Percentiles rank a stretch among this genome's conserved stretches.
Conservation (phyloP, 2,113 vertebrate genomes). For the Dolichallabes microphthalmus region DNA sequence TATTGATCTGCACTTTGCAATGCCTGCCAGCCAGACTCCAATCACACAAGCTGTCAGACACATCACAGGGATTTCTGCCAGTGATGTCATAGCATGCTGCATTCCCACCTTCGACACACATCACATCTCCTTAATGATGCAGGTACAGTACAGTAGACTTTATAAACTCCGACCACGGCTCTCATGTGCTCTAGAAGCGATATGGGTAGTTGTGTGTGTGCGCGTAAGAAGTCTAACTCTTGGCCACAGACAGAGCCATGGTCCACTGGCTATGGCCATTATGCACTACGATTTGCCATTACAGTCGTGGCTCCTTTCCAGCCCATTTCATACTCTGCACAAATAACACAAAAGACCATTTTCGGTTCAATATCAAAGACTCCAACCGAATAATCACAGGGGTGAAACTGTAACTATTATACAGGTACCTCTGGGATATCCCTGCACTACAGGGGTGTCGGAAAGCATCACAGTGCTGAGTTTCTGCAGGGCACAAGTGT, state of each 20-base stretch:
- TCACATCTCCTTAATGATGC: constrained; percentile 67
- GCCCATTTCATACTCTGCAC: constrained; percentile 71
- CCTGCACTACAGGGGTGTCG: constrained; percentile 77
- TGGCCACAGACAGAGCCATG: constrained; percentile 57
- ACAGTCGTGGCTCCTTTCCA: constrained; percentile 64
- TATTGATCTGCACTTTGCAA: constrained; percentile 96
- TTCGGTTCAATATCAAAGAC: constrained; percentile 76
- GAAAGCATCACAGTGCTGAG: constrained; percentile 66
- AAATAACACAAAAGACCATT: constrained; percentile 75
- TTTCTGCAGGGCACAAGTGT: constrained; percentile 77
- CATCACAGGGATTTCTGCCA: constrained; percentile 78
- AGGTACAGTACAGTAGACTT: constrained; percentile 23
- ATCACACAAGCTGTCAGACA: constrained; percentile 91
- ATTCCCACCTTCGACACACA: constrained; percentile 62
- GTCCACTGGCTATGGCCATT: constrained; percentile 70
- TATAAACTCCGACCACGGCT: neutral
- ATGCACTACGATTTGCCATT: constrained; percentile 73
- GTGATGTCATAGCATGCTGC: constrained; percentile 68
- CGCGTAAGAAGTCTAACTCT: constrained; percentile 40
- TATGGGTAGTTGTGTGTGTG: neutral
- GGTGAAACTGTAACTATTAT: constrained; percentile 80
- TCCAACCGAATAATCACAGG: constrained; percentile 80
- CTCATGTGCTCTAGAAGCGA: neutral
- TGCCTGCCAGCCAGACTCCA: constrained; percentile 89
- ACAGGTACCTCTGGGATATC: constrained; percentile 78